Conservation (phyloP, 2,888 invertebrate genomes). For the Euspilapteryx auroguttella region DNA sequence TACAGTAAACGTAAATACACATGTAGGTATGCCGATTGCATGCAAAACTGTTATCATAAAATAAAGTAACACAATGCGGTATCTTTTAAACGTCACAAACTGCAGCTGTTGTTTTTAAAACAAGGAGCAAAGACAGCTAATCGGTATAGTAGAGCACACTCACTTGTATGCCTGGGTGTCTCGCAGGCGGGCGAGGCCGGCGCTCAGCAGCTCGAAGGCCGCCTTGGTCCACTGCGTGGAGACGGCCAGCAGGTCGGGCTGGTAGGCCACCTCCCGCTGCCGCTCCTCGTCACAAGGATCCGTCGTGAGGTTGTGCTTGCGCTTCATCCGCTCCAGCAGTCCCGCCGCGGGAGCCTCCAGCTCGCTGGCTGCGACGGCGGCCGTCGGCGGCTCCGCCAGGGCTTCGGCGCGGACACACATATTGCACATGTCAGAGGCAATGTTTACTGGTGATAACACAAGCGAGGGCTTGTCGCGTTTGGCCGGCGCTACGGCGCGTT, state of each 20-base stretch:
- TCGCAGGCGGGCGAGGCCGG: conserved; percentile 26
- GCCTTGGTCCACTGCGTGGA: conserved; percentile 48
- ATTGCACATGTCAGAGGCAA: conserved; percentile 31
- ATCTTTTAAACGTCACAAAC: too few species aligned
- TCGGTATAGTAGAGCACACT: too few species aligned
- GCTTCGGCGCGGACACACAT: conserved; percentile 38
- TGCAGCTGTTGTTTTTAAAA: too few species aligned
- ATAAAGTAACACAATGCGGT: too few species aligned
- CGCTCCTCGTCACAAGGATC: conserved; percentile 29
- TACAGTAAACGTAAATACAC: too few species aligned
- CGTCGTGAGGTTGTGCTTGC: conserved; percentile 41
- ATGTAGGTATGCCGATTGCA: too few species aligned
- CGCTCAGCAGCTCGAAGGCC: conserved; percentile 32
- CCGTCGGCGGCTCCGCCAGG: conserved; percentile 14
- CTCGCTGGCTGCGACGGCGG: conserved; percentile 14
- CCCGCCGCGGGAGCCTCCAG: conserved; percentile 18
- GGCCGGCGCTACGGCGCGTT: conserved; percentile 12
- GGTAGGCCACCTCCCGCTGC: conserved; percentile 38
- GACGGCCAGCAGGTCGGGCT: conserved; percentile 46
- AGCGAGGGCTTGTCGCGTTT: conserved; percentile 14
- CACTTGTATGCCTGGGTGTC: conserved; percentile 52
- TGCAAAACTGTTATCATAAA: too few species aligned
- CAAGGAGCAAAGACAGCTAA: too few species aligned
- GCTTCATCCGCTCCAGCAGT: conserved; percentile 43
- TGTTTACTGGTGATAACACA: conserved; percentile 7